Evolutionary conservation across 2,888 invertebrate genomes (phyloP), one percentile per base, ranked within the genome.

Genomic region (Galerucella pusilla): DNA sequence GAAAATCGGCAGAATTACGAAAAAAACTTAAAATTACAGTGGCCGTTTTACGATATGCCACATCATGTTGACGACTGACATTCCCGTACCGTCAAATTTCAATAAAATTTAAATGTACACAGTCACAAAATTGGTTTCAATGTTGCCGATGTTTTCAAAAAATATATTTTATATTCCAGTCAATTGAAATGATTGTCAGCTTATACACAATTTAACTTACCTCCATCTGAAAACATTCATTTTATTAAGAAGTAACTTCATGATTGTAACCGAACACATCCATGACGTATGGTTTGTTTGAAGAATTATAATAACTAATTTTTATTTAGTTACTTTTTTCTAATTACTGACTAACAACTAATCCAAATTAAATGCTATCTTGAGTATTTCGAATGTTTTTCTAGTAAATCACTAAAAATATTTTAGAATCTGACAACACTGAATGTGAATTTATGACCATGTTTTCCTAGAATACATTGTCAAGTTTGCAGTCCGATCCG

Each of bases 61-160:
- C 88, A 88, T 88, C 88, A 88, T 88, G 87, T 88, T 87, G 87
- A 87, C 88, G 87, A 88, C 88, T 88, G 86, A 83, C 83, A 80
- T 79, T 78, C 71, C 73, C 73, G 54, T 71, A 65, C 75, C 71
- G 75, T 75, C 71, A 77, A 74, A 59, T 75, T 76, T 71, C 42
- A 63, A n/a, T 63, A 63, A 63, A 63, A 63, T 63, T 14, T 63
- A 42, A 14, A 63, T 42, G 10, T 14, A 2, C 63, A 9, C 14
- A n/a, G 63, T 42, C 64, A 65, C 46, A 65, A 65, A 65, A 45
- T 20, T n/a, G 42, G 3, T 63, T n/a, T 3, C 16, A 12, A 65
- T 11, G 64, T 16, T 65, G 64, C 64, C 64, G n/a, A n/a, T 2
- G 5, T 25, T 35, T 5, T 14, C 6, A 35, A 1, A 61, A 28